phyloP scores from a whole-genome alignment of 1,140 invertebrate genomes.

The Oscheius sp. region DNA sequence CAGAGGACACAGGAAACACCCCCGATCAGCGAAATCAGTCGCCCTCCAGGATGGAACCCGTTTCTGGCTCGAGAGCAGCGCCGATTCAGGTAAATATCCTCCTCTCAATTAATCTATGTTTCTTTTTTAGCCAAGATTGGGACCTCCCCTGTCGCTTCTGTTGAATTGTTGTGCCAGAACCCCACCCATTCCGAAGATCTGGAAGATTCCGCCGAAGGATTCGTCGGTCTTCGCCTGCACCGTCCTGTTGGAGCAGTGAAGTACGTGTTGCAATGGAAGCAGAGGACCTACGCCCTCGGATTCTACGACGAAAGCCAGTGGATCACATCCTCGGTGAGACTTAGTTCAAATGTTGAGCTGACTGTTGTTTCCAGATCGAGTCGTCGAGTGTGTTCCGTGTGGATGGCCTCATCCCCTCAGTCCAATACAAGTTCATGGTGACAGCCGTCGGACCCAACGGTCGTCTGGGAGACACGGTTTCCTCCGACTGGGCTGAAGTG shows the following conservation, averaged over 20 bases:
- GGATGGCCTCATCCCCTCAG: conserved; percentile 38
- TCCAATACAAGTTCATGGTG: conserved; percentile 33
- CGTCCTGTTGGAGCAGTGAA: conserved; percentile 20
- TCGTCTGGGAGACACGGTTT: conserved; percentile 23
- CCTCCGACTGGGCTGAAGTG: conserved; percentile 24
- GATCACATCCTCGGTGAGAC: conserved; percentile 30
- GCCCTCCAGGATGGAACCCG: conserved; percentile 17
- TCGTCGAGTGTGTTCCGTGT: conserved; percentile 22
- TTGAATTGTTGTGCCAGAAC: conserved; percentile 24
- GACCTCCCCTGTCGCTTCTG: conserved; percentile 4
- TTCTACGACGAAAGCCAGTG: conserved; percentile 33
- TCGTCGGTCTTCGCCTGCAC: conserved; percentile 2
- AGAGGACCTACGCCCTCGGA: conserved; percentile 17
- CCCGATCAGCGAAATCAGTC: background rate
- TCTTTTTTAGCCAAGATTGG: conserved; percentile 13
- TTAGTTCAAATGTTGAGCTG: background rate
- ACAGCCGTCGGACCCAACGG: conserved; percentile 35
- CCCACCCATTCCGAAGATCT: conserved; percentile 8
- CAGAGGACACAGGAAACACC: conserved; percentile 17
- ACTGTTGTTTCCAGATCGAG: conserved; percentile 19
- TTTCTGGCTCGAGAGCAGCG: conserved; percentile 21
- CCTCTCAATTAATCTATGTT: background rate
- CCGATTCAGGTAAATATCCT: conserved; percentile 12
- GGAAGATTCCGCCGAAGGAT: conserved; percentile 23
- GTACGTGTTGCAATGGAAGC: conserved; percentile 35